Conservation (phyloP, 2,888 invertebrate species). For the Pachymerium ferrugineum region DNA sequence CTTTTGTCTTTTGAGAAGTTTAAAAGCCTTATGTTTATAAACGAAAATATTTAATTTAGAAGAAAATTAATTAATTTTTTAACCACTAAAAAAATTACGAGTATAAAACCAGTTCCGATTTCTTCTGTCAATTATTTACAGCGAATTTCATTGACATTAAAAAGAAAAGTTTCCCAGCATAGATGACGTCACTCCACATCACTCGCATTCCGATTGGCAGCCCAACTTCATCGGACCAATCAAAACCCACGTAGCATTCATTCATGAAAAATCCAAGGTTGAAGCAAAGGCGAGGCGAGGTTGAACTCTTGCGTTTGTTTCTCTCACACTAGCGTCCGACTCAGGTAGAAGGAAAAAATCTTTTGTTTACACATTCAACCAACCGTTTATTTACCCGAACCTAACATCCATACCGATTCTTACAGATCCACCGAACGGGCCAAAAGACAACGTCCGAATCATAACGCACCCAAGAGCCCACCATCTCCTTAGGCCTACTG, state of each 20-base stretch:
- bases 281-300: background rate
- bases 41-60: background rate
- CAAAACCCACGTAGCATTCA: background rate
- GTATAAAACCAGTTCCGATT: background rate
- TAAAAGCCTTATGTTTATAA: background rate
- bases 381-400: background rate
- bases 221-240: background rate
- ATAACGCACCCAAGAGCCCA: background rate
- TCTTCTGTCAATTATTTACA: too few species aligned
- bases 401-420: background rate
- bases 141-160: background rate
- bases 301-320: background rate
- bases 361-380: background rate
- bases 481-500: background rate
- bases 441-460: background rate
- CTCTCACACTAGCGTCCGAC: background rate
- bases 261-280: constrained; percentile 21
- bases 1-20: too few species aligned
- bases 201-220: background rate
- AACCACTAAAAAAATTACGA: background rate
- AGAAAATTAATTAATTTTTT: background rate
- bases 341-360: background rate
- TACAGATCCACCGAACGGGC: background rate
- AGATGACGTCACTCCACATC: background rate
- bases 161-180: background rate